Evolutionary conservation across 2,113 vertebrate species (phyloP).

Genomic region (Bungarus multicinctus): DNA sequence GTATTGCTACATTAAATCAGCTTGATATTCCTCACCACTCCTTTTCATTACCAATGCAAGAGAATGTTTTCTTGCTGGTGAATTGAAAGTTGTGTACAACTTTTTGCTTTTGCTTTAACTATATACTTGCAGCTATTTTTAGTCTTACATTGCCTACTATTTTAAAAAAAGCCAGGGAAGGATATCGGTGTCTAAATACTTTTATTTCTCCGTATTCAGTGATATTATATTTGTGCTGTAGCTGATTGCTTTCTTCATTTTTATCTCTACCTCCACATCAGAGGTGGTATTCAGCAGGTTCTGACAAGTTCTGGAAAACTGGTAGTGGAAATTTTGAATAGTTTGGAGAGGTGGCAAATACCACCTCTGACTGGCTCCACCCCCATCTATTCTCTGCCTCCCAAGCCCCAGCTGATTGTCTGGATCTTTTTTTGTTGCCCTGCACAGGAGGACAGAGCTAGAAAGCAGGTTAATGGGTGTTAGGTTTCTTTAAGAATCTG

Average conservation of each 20-base stretch:
- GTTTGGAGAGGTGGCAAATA: too few species aligned
- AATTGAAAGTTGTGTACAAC: background rate
- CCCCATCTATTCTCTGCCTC: too few species aligned
- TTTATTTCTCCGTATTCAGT: background rate
- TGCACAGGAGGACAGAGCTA: too few species aligned
- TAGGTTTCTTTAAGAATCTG: too few species aligned
- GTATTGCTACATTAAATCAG: background rate
- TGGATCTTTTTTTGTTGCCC: too few species aligned
- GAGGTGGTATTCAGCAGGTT: too few species aligned
- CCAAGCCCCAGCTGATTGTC: too few species aligned
- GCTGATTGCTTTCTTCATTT: background rate
- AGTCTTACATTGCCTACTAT: background rate
- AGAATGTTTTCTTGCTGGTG: background rate
- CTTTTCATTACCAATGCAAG: background rate
- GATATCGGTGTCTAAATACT: background rate
- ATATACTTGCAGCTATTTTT: background rate
- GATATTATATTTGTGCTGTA: background rate
- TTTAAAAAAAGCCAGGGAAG: background rate
- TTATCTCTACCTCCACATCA: too few species aligned
- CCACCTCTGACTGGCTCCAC: too few species aligned
- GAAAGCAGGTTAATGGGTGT: too few species aligned
- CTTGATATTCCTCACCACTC: background rate
- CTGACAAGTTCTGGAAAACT: too few species aligned
- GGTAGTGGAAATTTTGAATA: too few species aligned
- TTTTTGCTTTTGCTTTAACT: background rate